These are phyloP conservation scores for Harpagoxenus sublaevis DNA, from an alignment of 2,888 invertebrate genomes.

Conservation along the genomic window DNA sequence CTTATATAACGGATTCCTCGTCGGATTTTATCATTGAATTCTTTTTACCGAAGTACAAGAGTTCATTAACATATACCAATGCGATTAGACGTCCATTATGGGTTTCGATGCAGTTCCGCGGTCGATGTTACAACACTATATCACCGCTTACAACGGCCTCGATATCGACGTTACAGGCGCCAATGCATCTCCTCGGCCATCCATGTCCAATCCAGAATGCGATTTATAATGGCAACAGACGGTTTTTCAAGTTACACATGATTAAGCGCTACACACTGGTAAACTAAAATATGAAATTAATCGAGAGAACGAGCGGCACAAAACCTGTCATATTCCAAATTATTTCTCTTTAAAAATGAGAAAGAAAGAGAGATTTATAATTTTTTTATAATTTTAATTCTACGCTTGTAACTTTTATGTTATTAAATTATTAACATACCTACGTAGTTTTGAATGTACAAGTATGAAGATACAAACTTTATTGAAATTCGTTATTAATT, in stretches of 20 bases:
- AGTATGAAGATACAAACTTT: background rate
- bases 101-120: constrained; percentile 50
- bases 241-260: constrained; percentile 41
- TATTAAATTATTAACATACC: background rate
- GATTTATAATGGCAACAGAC: constrained; percentile 50
- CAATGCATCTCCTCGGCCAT: constrained; percentile 48
- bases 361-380: background rate
- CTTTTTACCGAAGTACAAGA: background rate
- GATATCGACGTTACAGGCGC: constrained; percentile 56
- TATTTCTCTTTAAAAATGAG: background rate
- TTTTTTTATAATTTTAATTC: background rate
- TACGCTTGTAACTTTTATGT: background rate
- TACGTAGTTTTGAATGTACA: background rate
- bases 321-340: background rate
- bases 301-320: background rate
- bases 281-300: constrained; percentile 42
- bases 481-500: constrained; percentile 14
- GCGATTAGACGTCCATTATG: constrained; percentile 65
- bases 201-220: constrained; percentile 54
- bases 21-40: background rate
- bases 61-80: constrained; percentile 36
- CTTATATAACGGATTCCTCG: background rate
- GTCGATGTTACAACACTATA: constrained; percentile 53
- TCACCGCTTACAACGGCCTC: constrained; percentile 60
- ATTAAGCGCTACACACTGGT: constrained; percentile 16